Percentiles rank a stretch among this genome's conserved stretches.
Evolutionary conservation across 2,888 invertebrate species (phyloP).

Genomic region (Muschampia plurimacula): DNA sequence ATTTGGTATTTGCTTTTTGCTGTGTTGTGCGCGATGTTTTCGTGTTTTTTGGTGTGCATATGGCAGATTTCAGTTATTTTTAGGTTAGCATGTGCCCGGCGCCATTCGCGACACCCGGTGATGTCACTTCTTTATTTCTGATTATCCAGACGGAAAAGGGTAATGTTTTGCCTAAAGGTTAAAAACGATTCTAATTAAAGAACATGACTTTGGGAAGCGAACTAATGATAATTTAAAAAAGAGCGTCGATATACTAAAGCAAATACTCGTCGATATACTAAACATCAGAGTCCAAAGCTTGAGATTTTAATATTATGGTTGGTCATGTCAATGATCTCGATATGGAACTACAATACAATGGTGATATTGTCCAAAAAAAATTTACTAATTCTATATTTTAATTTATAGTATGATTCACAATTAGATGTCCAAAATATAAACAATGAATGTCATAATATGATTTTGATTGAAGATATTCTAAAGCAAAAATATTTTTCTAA

Average conservation of each 20-base stretch:
- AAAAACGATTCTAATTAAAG: slow-evolving; percentile 55
- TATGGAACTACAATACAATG: too few species aligned
- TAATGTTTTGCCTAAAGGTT: slow-evolving; percentile 60
- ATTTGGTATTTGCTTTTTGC: slow-evolving; percentile 59
- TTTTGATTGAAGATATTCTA: too few species aligned
- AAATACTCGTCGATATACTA: too few species aligned
- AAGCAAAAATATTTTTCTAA: too few species aligned
- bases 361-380: too few species aligned
- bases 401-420: not conserved
- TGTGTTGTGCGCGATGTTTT: slow-evolving; percentile 49
- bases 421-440: not conserved
- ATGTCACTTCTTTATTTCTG: slow-evolving; percentile 78
- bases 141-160: slow-evolving; percentile 68
- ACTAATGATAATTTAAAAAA: not conserved
- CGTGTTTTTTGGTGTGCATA: slow-evolving; percentile 70
- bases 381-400: too few species aligned
- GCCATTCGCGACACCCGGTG: slow-evolving; percentile 78
- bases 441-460: too few species aligned
- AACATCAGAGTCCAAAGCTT: not conserved
- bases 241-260: not conserved
- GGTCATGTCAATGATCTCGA: too few species aligned
- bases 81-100: slow-evolving; percentile 75
- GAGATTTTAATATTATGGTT: not conserved
- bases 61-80: slow-evolving; percentile 79
- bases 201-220: slow-evolving; percentile 25